A percentile compares a stretch with the other conserved stretches of the same genome.
phyloP scores from a whole-genome alignment of 2,888 invertebrate genomes.

The Emmelina monodactyla region DNA sequence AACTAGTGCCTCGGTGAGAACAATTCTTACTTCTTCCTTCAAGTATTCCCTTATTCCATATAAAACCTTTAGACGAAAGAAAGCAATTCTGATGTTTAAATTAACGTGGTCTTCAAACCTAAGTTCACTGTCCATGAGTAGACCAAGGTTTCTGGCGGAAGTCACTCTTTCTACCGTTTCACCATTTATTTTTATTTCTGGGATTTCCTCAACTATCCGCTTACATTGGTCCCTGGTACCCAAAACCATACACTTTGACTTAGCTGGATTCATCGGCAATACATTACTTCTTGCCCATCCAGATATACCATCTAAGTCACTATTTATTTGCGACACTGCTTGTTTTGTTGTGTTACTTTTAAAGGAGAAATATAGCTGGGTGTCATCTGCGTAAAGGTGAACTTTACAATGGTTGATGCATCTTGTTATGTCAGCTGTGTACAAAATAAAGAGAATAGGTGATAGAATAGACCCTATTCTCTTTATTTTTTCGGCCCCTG shows the following conservation, averaged over 20 bases:
- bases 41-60: constrained; percentile 5
- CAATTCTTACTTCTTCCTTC: constrained; percentile 1
- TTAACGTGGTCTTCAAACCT: constrained; percentile 3
- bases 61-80: constrained; percentile 4
- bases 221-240: constrained; percentile 1
- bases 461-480: constrained; percentile 2
- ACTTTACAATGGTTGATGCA: background rate
- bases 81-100: constrained; percentile 1
- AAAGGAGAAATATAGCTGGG: constrained; percentile 2
- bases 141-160: constrained; percentile 1
- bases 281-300: background rate
- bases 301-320: background rate
- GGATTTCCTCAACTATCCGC: no score
- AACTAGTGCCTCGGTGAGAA: constrained; percentile 4
- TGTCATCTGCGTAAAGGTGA: constrained; percentile 3
- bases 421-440: background rate
- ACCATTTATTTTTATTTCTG: background rate
- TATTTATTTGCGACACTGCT: background rate
- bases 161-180: background rate
- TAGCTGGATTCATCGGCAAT: background rate
- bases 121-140: constrained; percentile 4
- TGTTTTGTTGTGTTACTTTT: background rate
- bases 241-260: background rate
- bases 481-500: no score
- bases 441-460: constrained; percentile 2